Base-by-base conservation (phyloP, 1,140 invertebrate species). In the Atta texana region DNA sequence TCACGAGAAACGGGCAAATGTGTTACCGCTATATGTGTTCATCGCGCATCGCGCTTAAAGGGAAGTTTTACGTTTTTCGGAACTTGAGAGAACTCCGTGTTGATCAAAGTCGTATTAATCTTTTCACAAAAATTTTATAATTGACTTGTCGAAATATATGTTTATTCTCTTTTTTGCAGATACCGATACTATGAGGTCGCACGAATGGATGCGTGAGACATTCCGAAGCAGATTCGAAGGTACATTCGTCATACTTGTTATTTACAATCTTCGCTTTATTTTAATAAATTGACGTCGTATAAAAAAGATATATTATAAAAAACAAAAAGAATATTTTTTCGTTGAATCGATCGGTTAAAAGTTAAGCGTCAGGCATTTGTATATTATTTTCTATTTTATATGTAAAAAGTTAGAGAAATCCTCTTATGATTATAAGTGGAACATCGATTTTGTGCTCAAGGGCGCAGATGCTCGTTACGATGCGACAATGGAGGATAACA, bases 1-100 rank as follows among this genome's bases (percentile, higher is more conserved):
- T 86, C 57, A 39, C 14, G 66, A 63, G 49, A 78, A 75, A 28
- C 39, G 39, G 24, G 72, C 78, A 69, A 89, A 85, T 89, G 64
- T 85, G 61, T 72, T 74, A 74, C 39, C 64, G 8, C 24, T 59
- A 57, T 21, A 7, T 3, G 49, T 57, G 7, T n/a, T 63, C 31
- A 12, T 28, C 53, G 61, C 61, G 8, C 4, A 5, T 34, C 18
- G 72, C 18, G 24, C 18, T 61, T 61, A 18, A 82, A 6, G 68
- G 61, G 53, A 69, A 31, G 39, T 39, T 66, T 34, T 2, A 10
- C 6, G 5, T 4, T 28, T 55, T 57, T 8, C 16, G n/a, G 3
- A 16, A 7, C 2, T 78, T 4, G 5, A 28, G 16, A 8, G 49
- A 16, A 49, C n/a, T 69, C 10, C 28, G 3, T 18, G 12, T 14